phyloP scores from a whole-genome alignment of 1,140 invertebrate species.

The Drosophila varians region DNA sequence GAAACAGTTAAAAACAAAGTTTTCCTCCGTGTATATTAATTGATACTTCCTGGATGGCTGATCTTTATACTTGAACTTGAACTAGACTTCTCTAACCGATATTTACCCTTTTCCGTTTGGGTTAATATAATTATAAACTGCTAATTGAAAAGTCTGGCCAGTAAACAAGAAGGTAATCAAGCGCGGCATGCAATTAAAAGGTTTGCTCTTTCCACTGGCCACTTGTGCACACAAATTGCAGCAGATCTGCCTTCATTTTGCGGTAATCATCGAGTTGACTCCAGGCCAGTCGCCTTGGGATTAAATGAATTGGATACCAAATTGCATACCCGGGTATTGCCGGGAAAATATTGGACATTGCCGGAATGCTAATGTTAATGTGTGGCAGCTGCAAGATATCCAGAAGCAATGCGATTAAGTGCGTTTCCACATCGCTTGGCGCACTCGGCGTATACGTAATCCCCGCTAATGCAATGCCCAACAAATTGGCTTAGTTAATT shows the following conservation, averaged over 20 bases:
- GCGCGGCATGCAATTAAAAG: slow-evolving; percentile 65
- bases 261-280: slow-evolving; percentile 32
- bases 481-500: slow-evolving; percentile 50
- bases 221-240: slow-evolving; percentile 58
- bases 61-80: slow-evolving; percentile 1
- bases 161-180: slow-evolving; percentile 63
- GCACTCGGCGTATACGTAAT: slow-evolving; percentile 53
- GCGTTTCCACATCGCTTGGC: slow-evolving; percentile 21
- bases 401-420: slow-evolving; percentile 49
- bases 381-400: slow-evolving; percentile 28
- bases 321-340: slow-evolving; percentile 38
- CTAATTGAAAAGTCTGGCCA: slow-evolving; percentile 18
- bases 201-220: slow-evolving; percentile 50
- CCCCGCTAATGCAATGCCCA: slow-evolving; percentile 21
- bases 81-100: background rate
- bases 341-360: slow-evolving; percentile 7
- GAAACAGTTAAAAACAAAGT: too few species aligned
- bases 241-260: slow-evolving; percentile 17
- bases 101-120: slow-evolving; percentile 22
- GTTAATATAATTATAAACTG: slow-evolving; percentile 47
- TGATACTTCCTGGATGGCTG: background rate
- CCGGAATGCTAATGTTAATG: slow-evolving; percentile 8
- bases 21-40: background rate
- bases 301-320: slow-evolving; percentile 10
- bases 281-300: slow-evolving; percentile 16